Conservation (phyloP, 2,797 vertebrate genomes). For the Parauchenoglanis ngamensis region DNA sequence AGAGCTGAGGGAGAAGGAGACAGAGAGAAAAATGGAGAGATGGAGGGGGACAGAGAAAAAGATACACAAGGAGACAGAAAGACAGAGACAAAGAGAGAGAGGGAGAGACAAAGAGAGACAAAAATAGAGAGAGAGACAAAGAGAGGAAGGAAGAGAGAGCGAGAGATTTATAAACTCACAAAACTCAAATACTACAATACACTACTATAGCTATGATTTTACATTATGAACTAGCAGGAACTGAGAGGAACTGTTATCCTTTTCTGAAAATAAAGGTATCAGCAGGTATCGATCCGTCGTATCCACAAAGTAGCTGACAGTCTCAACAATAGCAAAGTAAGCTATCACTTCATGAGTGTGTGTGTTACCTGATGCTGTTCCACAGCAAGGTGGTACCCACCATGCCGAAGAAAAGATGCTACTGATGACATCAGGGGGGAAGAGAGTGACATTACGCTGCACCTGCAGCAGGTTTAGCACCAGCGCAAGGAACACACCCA, state of each 20-base stretch:
- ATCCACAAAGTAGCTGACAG: background rate
- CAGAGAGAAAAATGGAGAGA: background rate
- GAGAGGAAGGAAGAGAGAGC: background rate
- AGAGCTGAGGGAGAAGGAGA: conserved; percentile 72
- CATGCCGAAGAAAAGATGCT: conserved; percentile 95
- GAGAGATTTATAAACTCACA: background rate
- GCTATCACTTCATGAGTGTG: background rate
- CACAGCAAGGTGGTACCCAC: conserved; percentile 96
- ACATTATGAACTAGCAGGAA: background rate
- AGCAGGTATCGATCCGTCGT: background rate
- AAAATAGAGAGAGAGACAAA: too few species aligned
- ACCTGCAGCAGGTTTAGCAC: conserved; percentile 95
- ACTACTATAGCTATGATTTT: background rate
- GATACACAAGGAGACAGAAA: background rate
- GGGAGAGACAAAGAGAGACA: background rate
- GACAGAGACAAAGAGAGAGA: background rate
- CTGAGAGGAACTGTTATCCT: background rate
- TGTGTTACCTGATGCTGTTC: conserved; percentile 86
- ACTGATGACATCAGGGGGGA: conserved; percentile 92
- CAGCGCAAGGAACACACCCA: conserved; percentile 90
- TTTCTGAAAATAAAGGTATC: background rate
- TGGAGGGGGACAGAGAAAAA: background rate
- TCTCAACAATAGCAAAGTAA: background rate
- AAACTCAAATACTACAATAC: background rate
- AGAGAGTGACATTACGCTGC: conserved; percentile 93